Base-by-base conservation (phyloP, 2,888 invertebrate genomes). In the Macrosoma leucophasiata region DNA sequence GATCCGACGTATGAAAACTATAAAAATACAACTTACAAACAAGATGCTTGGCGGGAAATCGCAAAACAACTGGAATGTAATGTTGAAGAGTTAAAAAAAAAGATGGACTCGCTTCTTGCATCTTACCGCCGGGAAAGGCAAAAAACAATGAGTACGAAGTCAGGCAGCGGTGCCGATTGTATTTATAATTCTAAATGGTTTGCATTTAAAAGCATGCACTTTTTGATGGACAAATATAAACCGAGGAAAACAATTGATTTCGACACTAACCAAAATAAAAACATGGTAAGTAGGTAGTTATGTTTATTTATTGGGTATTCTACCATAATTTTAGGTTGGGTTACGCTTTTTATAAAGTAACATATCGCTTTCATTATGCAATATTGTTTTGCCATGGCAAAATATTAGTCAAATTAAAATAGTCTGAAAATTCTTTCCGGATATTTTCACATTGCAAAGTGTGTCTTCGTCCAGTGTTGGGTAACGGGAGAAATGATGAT, bases 41-140 rank as follows among this genome's bases (percentile, higher is more conserved):
- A 41, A 41, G 41, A 41, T 45, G 39, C 35, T 31, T 41, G 32
- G 36, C 36, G 18, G 36, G 32, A 37, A 37, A 37, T 37, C n/a
- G 28, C 36, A 28, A 38, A 33, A 15, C n/a, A 11, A 32, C 21
- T 43, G 21, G 35, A 43, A 40, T 40, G 37, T 40, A 40, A 30
- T 40, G 40, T 40, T 28, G 43, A 40, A 38, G 37, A 40, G 11
- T 6, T 17, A 10, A 25, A 33, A 35, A 38, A 39, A 34, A 39
- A 39, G 35, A 39, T 39, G 34, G 35, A 33, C 25, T 38, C 29
- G 29, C 38, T 33, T 33, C 43, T 38, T 38, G 39, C 42, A 35
- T 45, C 45, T 38, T 45, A 45, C 39, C 42, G 37, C 35, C 39
- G 38, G 3, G 39, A 42, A 45, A 45, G 41, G 42, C 33, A 45